phyloP scores from a whole-genome alignment of 2,797 vertebrate genomes.

The Gymnodraco acuticeps region DNA sequence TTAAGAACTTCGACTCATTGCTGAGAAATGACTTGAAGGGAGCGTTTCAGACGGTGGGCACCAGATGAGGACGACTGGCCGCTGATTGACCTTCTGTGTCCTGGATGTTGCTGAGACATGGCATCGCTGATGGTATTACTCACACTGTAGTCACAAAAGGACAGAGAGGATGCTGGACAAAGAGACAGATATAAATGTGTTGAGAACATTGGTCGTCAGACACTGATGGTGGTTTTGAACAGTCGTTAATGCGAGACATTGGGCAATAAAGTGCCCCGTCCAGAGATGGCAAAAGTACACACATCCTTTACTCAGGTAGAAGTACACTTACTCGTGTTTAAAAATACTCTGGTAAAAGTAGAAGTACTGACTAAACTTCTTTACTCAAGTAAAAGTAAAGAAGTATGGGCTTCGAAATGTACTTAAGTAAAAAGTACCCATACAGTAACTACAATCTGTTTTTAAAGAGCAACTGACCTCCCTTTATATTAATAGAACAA shows the following conservation, averaged over 20 bases:
- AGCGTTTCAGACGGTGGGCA: constrained; percentile 2
- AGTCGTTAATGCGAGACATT: neutral
- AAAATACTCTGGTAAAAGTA: too few species aligned
- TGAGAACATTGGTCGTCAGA: constrained; percentile 5
- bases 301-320: too few species aligned
- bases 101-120: constrained; percentile 29
- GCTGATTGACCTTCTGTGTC: constrained; percentile 37
- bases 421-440: too few species aligned
- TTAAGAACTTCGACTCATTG: neutral
- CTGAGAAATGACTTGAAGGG: constrained; percentile 10
- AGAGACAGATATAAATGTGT: constrained; percentile 4
- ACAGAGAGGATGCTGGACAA: constrained; percentile 23
- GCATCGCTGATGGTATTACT: constrained; percentile 44
- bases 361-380: too few species aligned
- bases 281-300: too few species aligned
- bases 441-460: too few species aligned
- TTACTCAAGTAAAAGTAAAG: too few species aligned
- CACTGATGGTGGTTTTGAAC: neutral
- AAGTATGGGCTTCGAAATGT: too few species aligned
- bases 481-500: too few species aligned
- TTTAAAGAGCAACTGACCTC: too few species aligned
- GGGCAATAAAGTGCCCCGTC: neutral
- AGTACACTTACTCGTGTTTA: too few species aligned
- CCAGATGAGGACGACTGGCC: constrained; percentile 28
- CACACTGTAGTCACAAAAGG: constrained; percentile 33